Evolutionary conservation across 2,797 vertebrate genomes (phyloP).

Genomic region (Chelon auratus): DNA sequence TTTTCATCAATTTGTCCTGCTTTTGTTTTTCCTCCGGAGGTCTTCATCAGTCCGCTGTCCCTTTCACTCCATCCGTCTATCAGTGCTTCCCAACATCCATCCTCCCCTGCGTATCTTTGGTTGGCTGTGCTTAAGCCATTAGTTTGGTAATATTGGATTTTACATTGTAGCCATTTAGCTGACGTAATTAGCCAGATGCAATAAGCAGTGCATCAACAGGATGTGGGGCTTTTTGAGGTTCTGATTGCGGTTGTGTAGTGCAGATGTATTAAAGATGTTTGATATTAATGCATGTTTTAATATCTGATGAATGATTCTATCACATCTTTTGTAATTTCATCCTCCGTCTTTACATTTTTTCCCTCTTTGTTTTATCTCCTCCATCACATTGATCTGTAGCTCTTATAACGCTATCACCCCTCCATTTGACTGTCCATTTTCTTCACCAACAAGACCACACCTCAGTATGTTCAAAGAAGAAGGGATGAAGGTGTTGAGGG

Average conservation of each 20-base stretch:
- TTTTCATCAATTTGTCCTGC: conserved; percentile 45
- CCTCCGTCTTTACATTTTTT: too few species aligned
- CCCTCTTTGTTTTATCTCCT: neutral
- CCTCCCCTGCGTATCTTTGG: conserved; percentile 1
- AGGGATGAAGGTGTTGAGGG: too few species aligned
- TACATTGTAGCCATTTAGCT: conserved; percentile 38
- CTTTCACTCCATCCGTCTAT: conserved; percentile 12
- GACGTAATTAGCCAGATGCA: conserved; percentile 29
- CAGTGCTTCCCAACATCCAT: conserved; percentile 3
- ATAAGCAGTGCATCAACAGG: conserved; percentile 24
- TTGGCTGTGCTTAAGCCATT: conserved; percentile 39
- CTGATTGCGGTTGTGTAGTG: neutral
- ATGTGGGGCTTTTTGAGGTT: conserved; percentile 26
- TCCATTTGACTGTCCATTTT: neutral
- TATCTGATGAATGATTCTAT: too few species aligned
- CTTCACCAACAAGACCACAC: neutral
- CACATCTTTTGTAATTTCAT: too few species aligned
- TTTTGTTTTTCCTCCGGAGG: conserved; percentile 50
- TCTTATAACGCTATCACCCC: neutral
- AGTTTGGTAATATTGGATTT: conserved; percentile 52
- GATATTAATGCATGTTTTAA: too few species aligned
- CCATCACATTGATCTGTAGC: neutral
- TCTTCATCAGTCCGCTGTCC: conserved; percentile 28
- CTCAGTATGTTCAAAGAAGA: too few species aligned
- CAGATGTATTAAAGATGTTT: too few species aligned